phyloP scores from a whole-genome alignment of 2,888 invertebrate species.

The Trichopoda pennipes region DNA sequence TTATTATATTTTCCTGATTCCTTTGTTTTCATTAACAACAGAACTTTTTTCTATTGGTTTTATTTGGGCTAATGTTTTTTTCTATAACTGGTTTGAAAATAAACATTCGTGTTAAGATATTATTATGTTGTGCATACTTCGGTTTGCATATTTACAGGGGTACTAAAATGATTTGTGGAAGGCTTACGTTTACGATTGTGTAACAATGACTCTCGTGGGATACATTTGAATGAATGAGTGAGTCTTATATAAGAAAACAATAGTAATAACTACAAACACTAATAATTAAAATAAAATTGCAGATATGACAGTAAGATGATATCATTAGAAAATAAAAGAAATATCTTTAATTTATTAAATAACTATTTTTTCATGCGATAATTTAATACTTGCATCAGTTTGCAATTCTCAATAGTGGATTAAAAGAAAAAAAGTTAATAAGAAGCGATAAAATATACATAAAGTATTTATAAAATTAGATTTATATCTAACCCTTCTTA shows the following conservation, averaged over 20 bases:
- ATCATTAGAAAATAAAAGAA: slow-evolving; percentile 4
- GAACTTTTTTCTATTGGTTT: slow-evolving; percentile 9
- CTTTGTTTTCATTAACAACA: slow-evolving; percentile 22
- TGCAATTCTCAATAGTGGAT: too few relatives aligned
- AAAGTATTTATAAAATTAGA: too few relatives aligned
- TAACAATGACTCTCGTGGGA: slow-evolving; percentile 72
- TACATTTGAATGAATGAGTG: slow-evolving; percentile 62
- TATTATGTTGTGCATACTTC: slow-evolving; percentile 1
- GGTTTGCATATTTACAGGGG: slow-evolving; percentile 11
- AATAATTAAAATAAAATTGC: slow-evolving; percentile 58
- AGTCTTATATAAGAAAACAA: slow-evolving; percentile 42
- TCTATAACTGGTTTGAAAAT: neutral
- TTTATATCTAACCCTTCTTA: too few relatives aligned
- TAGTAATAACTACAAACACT: slow-evolving; percentile 3
- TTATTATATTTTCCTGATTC: neutral
- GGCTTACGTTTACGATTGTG: slow-evolving; percentile 53
- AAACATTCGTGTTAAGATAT: neutral
- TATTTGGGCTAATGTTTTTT: slow-evolving; percentile 26
- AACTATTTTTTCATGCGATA: too few relatives aligned
- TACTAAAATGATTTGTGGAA: slow-evolving; percentile 44
- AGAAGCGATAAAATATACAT: too few relatives aligned
- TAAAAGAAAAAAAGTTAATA: too few relatives aligned
- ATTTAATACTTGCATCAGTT: too few relatives aligned
- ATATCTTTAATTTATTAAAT: too few relatives aligned
- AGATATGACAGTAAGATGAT: slow-evolving; percentile 62